These are phyloP conservation scores for Oreochromis aureus DNA, from an alignment of 2,113 vertebrate genomes.

Conservation along the genomic window DNA sequence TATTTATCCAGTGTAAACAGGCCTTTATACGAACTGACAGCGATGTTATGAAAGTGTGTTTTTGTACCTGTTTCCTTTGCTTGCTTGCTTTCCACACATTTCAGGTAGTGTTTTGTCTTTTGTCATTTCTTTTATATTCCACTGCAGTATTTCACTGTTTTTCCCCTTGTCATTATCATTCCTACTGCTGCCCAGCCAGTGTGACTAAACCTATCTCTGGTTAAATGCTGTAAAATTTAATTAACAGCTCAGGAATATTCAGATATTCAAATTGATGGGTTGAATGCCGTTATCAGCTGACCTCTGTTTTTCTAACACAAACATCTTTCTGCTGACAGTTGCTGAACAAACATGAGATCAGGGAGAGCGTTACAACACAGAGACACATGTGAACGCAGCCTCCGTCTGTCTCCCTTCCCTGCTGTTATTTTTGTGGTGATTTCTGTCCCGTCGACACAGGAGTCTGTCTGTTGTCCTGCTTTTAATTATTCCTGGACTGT, in stretches of 20 bases:
- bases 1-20: background rate
- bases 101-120: background rate
- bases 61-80: background rate
- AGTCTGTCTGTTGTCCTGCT: conserved; percentile 27
- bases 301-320: background rate
- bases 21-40: background rate
- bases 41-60: background rate
- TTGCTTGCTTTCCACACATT: background rate
- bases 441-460: background rate
- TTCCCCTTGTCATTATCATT: background rate
- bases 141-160: background rate
- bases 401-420: background rate
- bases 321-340: background rate
- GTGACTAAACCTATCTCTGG: background rate
- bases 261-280: background rate
- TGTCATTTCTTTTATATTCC: background rate
- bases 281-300: background rate
- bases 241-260: background rate
- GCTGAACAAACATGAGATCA: background rate
- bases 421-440: conserved; percentile 24
- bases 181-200: background rate
- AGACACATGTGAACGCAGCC: background rate
- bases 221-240: background rate
- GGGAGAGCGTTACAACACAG: background rate
- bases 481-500: conserved; percentile 46